Evolutionary conservation across 2,888 invertebrate genomes (phyloP).

Genomic region (Agonopterix alstromeriana): DNA sequence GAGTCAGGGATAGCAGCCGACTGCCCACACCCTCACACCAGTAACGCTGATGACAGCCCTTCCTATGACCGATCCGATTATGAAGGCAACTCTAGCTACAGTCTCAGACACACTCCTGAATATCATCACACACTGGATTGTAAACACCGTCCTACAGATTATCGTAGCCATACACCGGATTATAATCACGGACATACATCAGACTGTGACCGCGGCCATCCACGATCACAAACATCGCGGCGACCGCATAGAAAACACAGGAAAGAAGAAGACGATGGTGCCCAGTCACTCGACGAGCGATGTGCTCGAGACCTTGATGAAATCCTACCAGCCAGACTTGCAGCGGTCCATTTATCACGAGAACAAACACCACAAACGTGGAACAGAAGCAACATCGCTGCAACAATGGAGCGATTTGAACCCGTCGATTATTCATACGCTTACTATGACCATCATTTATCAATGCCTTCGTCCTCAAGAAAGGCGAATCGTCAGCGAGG

Average conservation of each 20-base stretch:
- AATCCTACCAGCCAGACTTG: constrained; percentile 69
- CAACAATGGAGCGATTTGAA: constrained; percentile 80
- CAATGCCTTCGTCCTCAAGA: constrained; percentile 75
- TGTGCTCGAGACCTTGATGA: constrained; percentile 70
- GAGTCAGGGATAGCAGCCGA: constrained; percentile 73
- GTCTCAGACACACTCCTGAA: constrained; percentile 55
- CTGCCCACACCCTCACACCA: constrained; percentile 65
- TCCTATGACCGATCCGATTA: constrained; percentile 67
- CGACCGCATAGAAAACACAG: constrained; percentile 54
- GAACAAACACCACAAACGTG: constrained; percentile 71
- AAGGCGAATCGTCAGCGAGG: constrained; percentile 65
- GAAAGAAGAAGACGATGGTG: constrained; percentile 63
- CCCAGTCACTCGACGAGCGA: constrained; percentile 65
- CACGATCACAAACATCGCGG: constrained; percentile 57
- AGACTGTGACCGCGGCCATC: constrained; percentile 55
- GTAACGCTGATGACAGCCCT: constrained; percentile 66
- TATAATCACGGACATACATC: constrained; percentile 55
- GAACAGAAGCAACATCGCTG: constrained; percentile 80
- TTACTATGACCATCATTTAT: constrained; percentile 86
- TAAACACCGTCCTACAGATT: constrained; percentile 56
- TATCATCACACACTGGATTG: constrained; percentile 63
- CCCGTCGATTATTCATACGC: constrained; percentile 89
- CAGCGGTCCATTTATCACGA: constrained; percentile 62
- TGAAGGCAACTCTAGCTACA: constrained; percentile 62
- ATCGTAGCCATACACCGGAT: constrained; percentile 66